Evolutionary conservation across 2,888 invertebrate species (phyloP).

Genomic region (Perdita meconis): DNA sequence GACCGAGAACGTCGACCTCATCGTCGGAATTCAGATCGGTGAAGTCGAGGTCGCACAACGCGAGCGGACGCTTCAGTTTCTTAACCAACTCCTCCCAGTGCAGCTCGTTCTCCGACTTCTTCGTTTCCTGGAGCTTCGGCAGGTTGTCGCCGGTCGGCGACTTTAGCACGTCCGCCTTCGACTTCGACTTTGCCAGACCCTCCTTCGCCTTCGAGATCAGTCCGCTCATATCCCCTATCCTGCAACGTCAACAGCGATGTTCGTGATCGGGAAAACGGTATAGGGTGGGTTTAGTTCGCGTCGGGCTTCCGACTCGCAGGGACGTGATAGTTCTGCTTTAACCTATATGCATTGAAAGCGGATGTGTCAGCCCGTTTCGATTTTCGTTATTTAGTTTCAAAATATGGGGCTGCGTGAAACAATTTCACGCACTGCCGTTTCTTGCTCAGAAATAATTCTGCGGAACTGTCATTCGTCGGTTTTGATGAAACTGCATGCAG

Average conservation of each 20-base stretch:
- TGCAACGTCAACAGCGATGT: conserved; percentile 40
- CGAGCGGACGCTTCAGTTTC: conserved; percentile 90
- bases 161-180: conserved; percentile 91
- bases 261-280: background rate
- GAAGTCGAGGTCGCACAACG: conserved; percentile 98
- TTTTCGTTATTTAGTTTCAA: no score
- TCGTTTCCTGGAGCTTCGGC: conserved; percentile 88
- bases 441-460: no score
- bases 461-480: no score
- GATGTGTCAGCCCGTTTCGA: no score
- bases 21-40: conserved; percentile 96
- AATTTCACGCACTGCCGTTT: no score
- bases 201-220: conserved; percentile 97
- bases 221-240: conserved; percentile 94
- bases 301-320: background rate
- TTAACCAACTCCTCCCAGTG: conserved; percentile 97
- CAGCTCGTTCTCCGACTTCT: conserved; percentile 96
- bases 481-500: no score
- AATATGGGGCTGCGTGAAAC: no score
- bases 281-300: background rate
- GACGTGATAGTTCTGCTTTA: no score
- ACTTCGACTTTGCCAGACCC: conserved; percentile 94
- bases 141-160: conserved; percentile 89
- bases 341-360: no score
- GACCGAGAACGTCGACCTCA: conserved; percentile 91